phyloP scores from a whole-genome alignment of 2,888 invertebrate species.

The Ectobius pallidus region DNA sequence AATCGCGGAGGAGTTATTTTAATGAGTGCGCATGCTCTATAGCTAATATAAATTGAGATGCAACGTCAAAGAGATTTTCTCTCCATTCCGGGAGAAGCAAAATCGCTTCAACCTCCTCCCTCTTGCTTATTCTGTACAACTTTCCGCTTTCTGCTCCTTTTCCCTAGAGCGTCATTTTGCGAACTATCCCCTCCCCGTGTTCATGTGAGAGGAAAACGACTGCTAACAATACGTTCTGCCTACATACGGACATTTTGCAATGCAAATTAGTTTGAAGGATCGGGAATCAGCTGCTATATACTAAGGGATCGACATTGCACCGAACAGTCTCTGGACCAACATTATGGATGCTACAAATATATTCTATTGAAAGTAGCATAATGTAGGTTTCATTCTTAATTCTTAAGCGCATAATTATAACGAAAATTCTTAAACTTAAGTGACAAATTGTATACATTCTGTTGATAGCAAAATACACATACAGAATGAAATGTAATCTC shows the following conservation, averaged over 20 bases:
- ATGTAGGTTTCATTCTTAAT: no score
- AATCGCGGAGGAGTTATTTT: not conserved
- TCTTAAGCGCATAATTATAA: no score
- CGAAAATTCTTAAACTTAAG: no score
- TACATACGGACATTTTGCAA: slow-evolving; percentile 25
- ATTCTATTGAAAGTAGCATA: no score
- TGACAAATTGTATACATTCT: no score
- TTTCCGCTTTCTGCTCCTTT: slow-evolving; percentile 28
- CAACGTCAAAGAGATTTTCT: slow-evolving; percentile 16
- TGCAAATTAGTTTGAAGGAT: slow-evolving; percentile 25
- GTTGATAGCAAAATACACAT: no score
- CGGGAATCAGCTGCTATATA: slow-evolving; percentile 23
- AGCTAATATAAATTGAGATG: not conserved
- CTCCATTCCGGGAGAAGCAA: not conserved
- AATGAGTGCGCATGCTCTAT: not conserved
- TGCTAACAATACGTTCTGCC: not conserved
- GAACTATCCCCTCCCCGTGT: not conserved
- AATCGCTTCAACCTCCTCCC: slow-evolving; percentile 8
- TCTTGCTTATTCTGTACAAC: no score
- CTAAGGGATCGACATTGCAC: not conserved
- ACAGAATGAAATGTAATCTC: no score
- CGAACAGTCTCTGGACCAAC: slow-evolving; percentile 12
- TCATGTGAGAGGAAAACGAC: slow-evolving; percentile 29
- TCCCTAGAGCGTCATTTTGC: slow-evolving; percentile 21
- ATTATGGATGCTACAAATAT: not conserved